phyloP scores from a whole-genome alignment of 2,113 vertebrate genomes.

The Notothenia rossii region DNA sequence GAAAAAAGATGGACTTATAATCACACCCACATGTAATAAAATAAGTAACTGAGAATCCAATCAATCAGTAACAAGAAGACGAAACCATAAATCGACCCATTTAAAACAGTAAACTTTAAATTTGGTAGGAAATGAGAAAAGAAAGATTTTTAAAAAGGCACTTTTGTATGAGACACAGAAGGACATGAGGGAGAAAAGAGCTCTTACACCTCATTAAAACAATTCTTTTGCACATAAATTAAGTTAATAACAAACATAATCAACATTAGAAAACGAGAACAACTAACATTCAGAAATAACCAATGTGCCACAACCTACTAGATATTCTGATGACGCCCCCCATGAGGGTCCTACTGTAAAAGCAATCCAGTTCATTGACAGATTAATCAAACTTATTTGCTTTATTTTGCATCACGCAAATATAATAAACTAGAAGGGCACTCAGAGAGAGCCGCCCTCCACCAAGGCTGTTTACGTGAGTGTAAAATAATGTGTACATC shows the following conservation, averaged over 20 bases:
- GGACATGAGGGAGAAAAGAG: not conserved
- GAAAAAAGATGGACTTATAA: not conserved
- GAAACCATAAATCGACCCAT: not conserved
- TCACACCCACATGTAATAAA: not conserved
- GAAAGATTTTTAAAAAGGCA: slow-evolving; percentile 34
- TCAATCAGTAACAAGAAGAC: slow-evolving; percentile 21
- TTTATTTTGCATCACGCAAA: slow-evolving; percentile 13
- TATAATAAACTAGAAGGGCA: slow-evolving; percentile 28
- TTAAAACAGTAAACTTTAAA: slow-evolving; percentile 32
- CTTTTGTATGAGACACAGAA: slow-evolving; percentile 12
- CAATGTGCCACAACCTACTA: slow-evolving; percentile 15
- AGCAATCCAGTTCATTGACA: not conserved
- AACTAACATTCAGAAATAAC: slow-evolving; percentile 39
- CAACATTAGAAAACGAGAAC: slow-evolving; percentile 25
- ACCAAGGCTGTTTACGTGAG: no score
- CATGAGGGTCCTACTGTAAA: not conserved
- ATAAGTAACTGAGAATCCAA: slow-evolving; percentile 1
- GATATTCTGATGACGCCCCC: slow-evolving; percentile 12
- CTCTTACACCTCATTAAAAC: not conserved
- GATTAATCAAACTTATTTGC: not conserved
- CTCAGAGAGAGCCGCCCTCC: no score
- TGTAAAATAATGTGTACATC: no score
- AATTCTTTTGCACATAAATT: slow-evolving; percentile 42
- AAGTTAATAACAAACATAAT: slow-evolving; percentile 28
- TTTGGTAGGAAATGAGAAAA: slow-evolving; percentile 9